Conservation (phyloP, 2,797 vertebrate genomes). For the Toxotes lorentzi region DNA sequence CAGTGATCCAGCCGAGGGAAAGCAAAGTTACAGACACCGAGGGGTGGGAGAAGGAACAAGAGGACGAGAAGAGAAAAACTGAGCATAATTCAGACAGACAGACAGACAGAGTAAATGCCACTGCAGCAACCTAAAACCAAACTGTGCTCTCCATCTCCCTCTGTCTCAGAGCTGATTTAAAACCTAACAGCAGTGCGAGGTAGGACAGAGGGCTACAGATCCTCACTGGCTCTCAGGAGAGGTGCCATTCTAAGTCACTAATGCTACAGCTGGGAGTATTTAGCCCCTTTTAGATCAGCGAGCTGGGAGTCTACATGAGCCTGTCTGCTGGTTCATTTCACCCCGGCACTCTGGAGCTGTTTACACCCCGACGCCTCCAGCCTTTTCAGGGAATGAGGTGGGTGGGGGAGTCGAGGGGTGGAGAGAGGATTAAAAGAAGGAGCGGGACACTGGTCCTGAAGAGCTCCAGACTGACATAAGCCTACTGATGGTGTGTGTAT, state of each 20-base stretch:
- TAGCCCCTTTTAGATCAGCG: slow-evolving; percentile 69
- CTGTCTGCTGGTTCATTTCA: slow-evolving; percentile 82
- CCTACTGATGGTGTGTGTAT: slow-evolving; percentile 37
- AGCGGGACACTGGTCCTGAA: slow-evolving; percentile 50
- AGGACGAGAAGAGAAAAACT: slow-evolving; percentile 30
- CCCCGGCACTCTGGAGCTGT: slow-evolving; percentile 72
- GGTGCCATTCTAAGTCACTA: slow-evolving; percentile 67
- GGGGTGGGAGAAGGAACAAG: slow-evolving; percentile 13
- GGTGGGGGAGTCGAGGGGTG: slow-evolving; percentile 37
- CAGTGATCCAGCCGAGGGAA: slow-evolving; percentile 28
- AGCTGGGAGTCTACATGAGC: slow-evolving; percentile 61
- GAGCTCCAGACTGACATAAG: slow-evolving; percentile 58
- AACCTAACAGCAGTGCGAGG: slow-evolving; percentile 33
- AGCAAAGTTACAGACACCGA: slow-evolving; percentile 35
- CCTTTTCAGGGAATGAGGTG: slow-evolving; percentile 59
- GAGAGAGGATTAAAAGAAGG: slow-evolving; percentile 33
- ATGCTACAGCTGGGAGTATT: slow-evolving; percentile 79
- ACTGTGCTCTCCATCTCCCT: slow-evolving; percentile 19
- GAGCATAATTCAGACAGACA: slow-evolving; percentile 46
- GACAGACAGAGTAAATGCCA: slow-evolving; percentile 7
- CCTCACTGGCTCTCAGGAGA: slow-evolving; percentile 58
- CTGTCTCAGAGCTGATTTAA: slow-evolving; percentile 60
- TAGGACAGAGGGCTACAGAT: slow-evolving; percentile 43
- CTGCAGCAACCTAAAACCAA: slow-evolving; percentile 61
- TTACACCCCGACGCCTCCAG: slow-evolving; percentile 79